Evolutionary conservation across 2,797 vertebrate species (phyloP).

Genomic region (Rhynchotus rufescens): DNA sequence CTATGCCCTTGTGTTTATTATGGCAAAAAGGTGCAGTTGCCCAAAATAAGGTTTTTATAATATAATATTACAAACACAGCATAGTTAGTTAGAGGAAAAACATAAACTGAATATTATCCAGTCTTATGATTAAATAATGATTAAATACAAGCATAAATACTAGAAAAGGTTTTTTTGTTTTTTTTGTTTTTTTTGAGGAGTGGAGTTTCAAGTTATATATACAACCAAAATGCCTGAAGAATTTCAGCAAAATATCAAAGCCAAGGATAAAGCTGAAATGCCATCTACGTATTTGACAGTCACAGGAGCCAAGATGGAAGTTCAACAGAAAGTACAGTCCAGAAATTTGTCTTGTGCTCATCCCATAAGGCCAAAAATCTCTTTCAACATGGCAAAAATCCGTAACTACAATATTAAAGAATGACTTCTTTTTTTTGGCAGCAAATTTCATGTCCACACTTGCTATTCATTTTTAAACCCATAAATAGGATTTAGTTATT

Average conservation of each 20-base stretch:
- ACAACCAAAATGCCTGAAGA: not conserved
- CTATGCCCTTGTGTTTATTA: not conserved
- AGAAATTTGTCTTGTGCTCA: constrained; percentile 24
- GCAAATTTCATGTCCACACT: not conserved
- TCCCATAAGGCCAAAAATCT: constrained; percentile 58
- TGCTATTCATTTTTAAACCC: not conserved
- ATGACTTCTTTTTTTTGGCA: constrained; percentile 69
- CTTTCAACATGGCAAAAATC: constrained; percentile 74
- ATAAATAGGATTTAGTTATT: not conserved
- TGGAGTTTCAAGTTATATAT: not conserved
- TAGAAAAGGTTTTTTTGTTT: not conserved
- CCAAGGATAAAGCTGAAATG: not conserved
- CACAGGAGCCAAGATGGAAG: constrained; percentile 69
- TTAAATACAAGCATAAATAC: not conserved
- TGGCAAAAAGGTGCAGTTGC: not conserved
- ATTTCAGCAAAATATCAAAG: not conserved
- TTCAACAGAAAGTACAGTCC: constrained; percentile 72
- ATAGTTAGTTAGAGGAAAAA: not conserved
- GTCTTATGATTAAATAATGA: not conserved
- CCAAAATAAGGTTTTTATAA: not conserved
- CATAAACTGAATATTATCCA: not conserved
- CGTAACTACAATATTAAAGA: constrained; percentile 92
- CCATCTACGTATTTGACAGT: constrained; percentile 39
- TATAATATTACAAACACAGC: not conserved
- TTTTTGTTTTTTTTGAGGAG: not conserved